Base-by-base conservation (phyloP, 2,888 invertebrate species). In the Cremastinae sp. region DNA sequence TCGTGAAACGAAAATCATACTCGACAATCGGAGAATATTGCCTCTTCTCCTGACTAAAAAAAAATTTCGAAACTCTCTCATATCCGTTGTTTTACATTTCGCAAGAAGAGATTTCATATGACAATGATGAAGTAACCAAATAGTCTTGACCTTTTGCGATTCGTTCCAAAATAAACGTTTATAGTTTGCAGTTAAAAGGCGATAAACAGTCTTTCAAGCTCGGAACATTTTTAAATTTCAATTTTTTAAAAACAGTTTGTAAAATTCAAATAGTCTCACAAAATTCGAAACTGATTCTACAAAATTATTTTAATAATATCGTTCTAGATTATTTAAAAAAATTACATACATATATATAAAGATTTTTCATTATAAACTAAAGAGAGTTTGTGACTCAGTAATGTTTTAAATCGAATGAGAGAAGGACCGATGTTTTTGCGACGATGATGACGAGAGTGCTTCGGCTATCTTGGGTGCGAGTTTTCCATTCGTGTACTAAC, bases 361-460 rank as follows among this genome's bases (percentile, higher is more conserved):
- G n/a, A n/a, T n/a, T n/a, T n/a, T n/a, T n/a, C n/a, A n/a, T n/a
- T n/a, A n/a, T n/a, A n/a, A n/a, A n/a, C n/a, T n/a, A n/a, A n/a
- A n/a, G n/a, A n/a, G n/a, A n/a, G 28, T 41, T 12, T 41, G 10
- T 9, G 4, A 41, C n/a, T n/a, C n/a, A 5, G 18, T n/a, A 53
- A 20, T 37, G 18, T 1, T 4, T 9, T n/a, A 41, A 39, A 22
- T 41, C 14, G 37, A 55, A 9, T 8, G n/a, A 58, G 47, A 56
- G 39, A 22, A 53, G 75, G 80, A 61, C 80, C 77, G 70, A 87
- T 86, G 87, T 87, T 87, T 87, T 87, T 80, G 77, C 84, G 66
- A 85, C 78, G 83, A 83, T 78, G 64, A 70, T 78, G 61, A 80
- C 74, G 69, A 59, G 49, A 47, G 47, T 28, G 58, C 64, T 69